Base-by-base conservation (phyloP, 2,888 invertebrate species). In the Holacanthella duospinosa region DNA sequence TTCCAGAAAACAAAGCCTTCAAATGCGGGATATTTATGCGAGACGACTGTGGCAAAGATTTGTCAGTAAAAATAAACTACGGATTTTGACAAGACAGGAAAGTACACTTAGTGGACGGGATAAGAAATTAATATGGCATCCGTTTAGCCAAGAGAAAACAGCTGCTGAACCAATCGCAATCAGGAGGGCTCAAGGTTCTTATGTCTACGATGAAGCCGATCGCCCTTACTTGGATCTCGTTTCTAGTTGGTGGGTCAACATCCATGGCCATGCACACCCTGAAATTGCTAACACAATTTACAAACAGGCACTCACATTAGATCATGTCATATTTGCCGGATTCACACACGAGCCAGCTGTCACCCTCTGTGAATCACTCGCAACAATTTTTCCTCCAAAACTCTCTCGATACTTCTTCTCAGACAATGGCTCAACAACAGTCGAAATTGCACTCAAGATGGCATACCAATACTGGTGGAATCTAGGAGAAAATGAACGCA, bases 371-470 rank as follows among this genome's bases (percentile, higher is more conserved):
- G 55, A 55, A 21, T 26, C 6, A 16, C 27, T 55, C 4, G 6
- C 9, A 27, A 12, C 6, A 21, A n/a, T 55, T 16, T 16, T 29
- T 6, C 55, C 55, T 16, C 28, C 6, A 6, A 6, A 29, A 3
- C 55, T 55, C 3, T 3, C 9, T 21, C 24, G 55, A 21, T 55
- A 9, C 27, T 55, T 55, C 25, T 25, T 28, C 6, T 9, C 55
- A 12, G 54, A 53, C n/a, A n/a, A 53, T 25, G 54, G 54, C n/a
- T 53, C 54, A 25, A 24, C 54, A 9, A 9, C 24, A 9, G 25
- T 53, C 9, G 54, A 53, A 53, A n/a, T 53, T 25, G 54, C 54
- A 25, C 54, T 53, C 24, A 53, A 53, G n/a, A 53, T 53, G 54
- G 25, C 24, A 6, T 53, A 24, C 25, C 54, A 53, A 9, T 53